Conservation (phyloP, 2,113 vertebrate species). For the Phalacrocorax carbo region DNA sequence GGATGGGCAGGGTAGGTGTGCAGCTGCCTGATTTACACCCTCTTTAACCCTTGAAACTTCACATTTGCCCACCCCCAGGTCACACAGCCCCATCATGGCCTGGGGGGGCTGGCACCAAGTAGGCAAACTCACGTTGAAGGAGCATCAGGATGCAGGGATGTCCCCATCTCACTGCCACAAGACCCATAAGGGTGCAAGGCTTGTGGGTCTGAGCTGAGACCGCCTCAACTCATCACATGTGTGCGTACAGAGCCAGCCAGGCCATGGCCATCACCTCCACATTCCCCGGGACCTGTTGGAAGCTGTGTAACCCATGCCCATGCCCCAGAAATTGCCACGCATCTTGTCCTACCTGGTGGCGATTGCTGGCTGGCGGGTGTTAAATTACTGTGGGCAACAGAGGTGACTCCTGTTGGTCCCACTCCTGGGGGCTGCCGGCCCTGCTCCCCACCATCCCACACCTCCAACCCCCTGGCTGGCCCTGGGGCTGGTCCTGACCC, state of each 20-base stretch:
- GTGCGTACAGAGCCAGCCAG: not conserved
- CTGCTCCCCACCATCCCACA: too few relatives aligned
- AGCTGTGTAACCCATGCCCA: not conserved
- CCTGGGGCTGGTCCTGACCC: too few relatives aligned
- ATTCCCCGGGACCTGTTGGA: accelerated
- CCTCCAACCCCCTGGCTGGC: not conserved
- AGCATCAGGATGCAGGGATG: not conserved
- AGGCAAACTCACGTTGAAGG: not conserved
- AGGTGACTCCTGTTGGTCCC: not conserved
- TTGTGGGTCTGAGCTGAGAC: not conserved
- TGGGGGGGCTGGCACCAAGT: too few relatives aligned
- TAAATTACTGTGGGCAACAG: not conserved
- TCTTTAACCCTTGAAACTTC: not conserved
- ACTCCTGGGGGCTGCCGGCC: not conserved
- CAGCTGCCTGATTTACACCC: not conserved
- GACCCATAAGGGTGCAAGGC: not conserved
- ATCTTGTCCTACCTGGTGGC: accelerated
- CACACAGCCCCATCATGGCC: not conserved
- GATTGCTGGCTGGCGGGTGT: not conserved
- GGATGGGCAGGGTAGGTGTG: not conserved
- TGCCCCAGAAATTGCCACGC: not conserved
- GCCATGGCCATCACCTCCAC: not conserved
- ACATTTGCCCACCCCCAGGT: not conserved
- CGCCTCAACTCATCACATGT: not conserved
- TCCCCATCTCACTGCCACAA: not conserved